phyloP scores from a whole-genome alignment of 2,113 vertebrate species.

The Antechinus stuartii region DNA sequence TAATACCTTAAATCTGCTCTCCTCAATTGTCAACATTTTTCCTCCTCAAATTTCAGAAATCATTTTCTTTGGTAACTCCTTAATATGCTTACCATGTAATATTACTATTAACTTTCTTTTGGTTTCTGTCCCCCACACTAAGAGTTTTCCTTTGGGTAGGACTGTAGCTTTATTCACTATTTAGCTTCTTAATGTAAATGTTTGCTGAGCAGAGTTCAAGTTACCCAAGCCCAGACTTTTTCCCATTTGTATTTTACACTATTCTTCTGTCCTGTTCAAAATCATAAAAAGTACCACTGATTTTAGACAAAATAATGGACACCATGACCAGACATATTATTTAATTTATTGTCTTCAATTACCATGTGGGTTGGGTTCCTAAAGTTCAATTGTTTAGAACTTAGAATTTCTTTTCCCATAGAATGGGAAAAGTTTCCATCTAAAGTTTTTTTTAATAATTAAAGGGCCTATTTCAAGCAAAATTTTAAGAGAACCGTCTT shows the following conservation, averaged over 20 bases:
- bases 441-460: neutral
- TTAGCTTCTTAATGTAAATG: neutral
- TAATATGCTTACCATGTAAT: neutral
- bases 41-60: neutral
- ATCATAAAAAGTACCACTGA: neutral
- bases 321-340: neutral
- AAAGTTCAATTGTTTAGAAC: neutral
- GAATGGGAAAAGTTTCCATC: neutral
- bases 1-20: neutral
- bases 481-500: neutral
- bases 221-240: neutral
- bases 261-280: neutral
- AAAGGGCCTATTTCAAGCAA: neutral
- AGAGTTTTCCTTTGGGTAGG: neutral
- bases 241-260: neutral
- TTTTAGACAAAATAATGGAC: neutral
- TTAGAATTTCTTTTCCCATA: neutral
- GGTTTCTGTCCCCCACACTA: neutral
- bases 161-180: neutral
- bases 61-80: neutral
- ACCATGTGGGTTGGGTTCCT: neutral
- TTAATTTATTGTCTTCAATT: neutral
- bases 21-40: neutral
- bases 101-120: neutral
- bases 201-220: neutral